Percentiles rank a stretch among this genome's conserved stretches.
Evolutionary conservation across 2,113 vertebrate genomes (phyloP).

Genomic region (Cochlearius cochlearius): DNA sequence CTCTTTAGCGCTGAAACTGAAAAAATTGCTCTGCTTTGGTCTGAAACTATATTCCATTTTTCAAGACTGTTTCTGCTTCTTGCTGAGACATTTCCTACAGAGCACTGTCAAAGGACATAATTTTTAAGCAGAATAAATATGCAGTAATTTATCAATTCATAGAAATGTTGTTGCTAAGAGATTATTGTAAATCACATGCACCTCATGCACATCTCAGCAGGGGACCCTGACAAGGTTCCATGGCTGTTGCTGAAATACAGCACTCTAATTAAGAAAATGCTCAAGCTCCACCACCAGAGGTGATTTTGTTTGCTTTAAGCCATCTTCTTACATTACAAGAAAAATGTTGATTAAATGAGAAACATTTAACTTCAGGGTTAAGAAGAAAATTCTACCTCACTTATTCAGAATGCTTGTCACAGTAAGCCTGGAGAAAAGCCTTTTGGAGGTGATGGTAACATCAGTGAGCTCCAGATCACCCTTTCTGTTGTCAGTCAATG

Average conservation of each 20-base stretch:
- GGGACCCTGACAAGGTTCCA: neutral
- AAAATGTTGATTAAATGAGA: neutral
- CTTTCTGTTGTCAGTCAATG: neutral
- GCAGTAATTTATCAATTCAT: neutral
- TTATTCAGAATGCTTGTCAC: neutral
- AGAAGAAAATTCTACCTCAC: neutral
- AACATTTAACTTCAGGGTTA: neutral
- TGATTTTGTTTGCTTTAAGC: neutral
- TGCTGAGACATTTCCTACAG: neutral
- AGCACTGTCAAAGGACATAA: neutral
- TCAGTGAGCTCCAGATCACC: neutral
- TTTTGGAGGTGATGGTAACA: neutral
- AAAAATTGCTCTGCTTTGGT: neutral
- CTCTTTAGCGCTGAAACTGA: neutral
- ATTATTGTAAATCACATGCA: neutral
- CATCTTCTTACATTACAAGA: neutral
- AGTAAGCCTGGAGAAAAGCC: neutral
- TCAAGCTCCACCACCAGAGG: neutral
- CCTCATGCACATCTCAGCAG: neutral
- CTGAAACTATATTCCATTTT: neutral
- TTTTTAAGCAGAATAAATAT: slow-evolving; percentile 6
- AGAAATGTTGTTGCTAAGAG: slow-evolving; percentile 11
- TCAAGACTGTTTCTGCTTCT: neutral
- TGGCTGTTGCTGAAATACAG: slow-evolving; percentile 1
- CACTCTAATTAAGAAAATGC: slow-evolving; percentile 15